These are phyloP conservation scores for Meganola albula DNA, from an alignment of 2,888 invertebrate genomes.

Conservation along the genomic window DNA sequence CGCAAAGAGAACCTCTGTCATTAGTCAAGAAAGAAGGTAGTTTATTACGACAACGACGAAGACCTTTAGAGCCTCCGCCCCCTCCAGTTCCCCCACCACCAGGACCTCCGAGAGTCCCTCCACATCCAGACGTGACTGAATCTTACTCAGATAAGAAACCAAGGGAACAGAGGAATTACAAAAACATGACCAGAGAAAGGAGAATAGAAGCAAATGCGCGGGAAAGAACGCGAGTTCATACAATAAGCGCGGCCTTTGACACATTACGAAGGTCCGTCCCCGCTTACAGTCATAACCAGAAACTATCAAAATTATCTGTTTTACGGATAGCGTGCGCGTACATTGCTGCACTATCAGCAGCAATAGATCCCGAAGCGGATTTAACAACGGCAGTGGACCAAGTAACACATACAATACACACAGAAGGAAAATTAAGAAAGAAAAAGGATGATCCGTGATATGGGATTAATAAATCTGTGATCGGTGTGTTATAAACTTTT, in stretches of 20 bases:
- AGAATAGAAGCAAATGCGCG: constrained; percentile 96
- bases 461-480: too few species aligned
- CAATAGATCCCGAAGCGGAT: constrained; percentile 81
- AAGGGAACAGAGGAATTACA: constrained; percentile 91
- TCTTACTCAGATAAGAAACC: constrained; percentile 50
- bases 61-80: constrained; percentile 50
- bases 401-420: constrained; percentile 94
- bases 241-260: constrained; percentile 97
- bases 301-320: constrained; percentile 94
- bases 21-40: constrained; percentile 72
- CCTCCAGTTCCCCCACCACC: constrained; percentile 39
- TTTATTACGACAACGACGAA: constrained; percentile 49
- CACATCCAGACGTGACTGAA: constrained; percentile 71
- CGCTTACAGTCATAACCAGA: constrained; percentile 94
- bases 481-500: too few species aligned
- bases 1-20: constrained; percentile 81
- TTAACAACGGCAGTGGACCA: constrained; percentile 88
- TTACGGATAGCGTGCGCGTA: constrained; percentile 95
- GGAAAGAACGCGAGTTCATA: constrained; percentile 94
- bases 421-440: constrained; percentile 92
- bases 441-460: constrained; percentile 85
- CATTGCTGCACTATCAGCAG: constrained; percentile 90
- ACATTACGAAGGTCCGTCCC: constrained; percentile 90
- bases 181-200: constrained; percentile 95
- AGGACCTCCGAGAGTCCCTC: constrained; percentile 70